Base-by-base conservation (phyloP, 35 echinoderm and acorn worm genomes). In the Ophioderma brevispina region DNA sequence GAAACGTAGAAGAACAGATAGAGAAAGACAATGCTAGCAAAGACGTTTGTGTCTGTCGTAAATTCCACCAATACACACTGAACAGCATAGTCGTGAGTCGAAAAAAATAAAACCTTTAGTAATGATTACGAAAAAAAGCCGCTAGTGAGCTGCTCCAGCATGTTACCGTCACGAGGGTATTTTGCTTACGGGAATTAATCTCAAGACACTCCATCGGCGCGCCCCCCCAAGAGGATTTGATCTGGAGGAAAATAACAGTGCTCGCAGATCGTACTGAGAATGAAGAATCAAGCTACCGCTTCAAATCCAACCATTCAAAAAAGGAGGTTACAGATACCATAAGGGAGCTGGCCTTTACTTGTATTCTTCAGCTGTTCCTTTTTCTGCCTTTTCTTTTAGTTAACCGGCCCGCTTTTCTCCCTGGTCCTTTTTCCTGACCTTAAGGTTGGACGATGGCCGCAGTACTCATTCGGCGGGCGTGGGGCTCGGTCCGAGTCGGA, bases 21-120 rank as follows among this genome's bases (percentile, higher is more conserved):
- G 87, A 89, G 40, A 89, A 89, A 36, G 86, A 89, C n/a, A 77
- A 81, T 89, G 77, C 49, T 89, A 1, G 87, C 87, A n/a, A n/a
- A 17, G 32, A 81, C 6, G 42, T 82, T 28, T 89, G 81, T 79
- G 38, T 78, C 35, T 35, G 84, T 35, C 37, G 78, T 19, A 50
- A 81, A 0, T 89, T 81, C 30, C 39, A 89, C 78, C 64, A 87
- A 42, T 87, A 40, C 38, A 42, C 38, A 19, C 78, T 78, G 52
- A 37, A 75, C 25, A 64, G 37, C 11, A 0, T 56, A 3, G 38
- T 40, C 2, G 81, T 33, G 1, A 50, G 81, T 40, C 23, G 36
- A 39, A n/a, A n/a, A 13, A 78, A n/a, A 89, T 78, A 43, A 89
- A 89, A 41, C 87, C 87, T 36, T 77, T 89, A n/a, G 78, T 84